Base-by-base conservation (phyloP, 2,113 vertebrate genomes). In the Ciconia boyciana region DNA sequence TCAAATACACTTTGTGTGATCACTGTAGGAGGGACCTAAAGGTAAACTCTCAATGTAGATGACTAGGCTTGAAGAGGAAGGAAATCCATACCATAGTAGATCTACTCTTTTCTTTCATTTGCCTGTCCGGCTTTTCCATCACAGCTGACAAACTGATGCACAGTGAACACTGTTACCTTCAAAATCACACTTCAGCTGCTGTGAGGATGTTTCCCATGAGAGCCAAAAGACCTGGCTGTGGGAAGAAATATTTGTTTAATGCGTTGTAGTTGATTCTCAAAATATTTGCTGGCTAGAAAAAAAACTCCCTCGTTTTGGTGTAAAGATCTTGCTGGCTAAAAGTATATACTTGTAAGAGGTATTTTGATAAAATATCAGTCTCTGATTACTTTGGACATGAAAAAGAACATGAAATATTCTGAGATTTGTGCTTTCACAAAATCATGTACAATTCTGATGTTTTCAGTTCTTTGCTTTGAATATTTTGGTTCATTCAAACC, bases 401-500 rank as follows among this genome's bases (percentile, higher is more conserved):
- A 87, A 81, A 95, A 46, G 13, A 36, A 64, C 19, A 39, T 18
- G 2, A 84, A 79, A 65, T 58, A 49, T 28, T 76, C 26, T 77
- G 46, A 66, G 32, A 87, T 78, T 71, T n/a, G 48, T 57, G 28
- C 25, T 93, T 93, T 71, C 48, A 78, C 32, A 88, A 93, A 92
- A 83, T 44, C 29, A 46, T 14, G 34, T 58, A 49, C 31, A 54
- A 58, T 62, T 88, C 49, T 80, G 60, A 31, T 54, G 21, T 41
- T 83, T 85, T 90, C 32, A 44, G 28, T 88, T 85, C 36, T 90
- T 91, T 75, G 22, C 20, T 91, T 90, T 88, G 51, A 78, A 24
- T 77, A 58, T 77, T 88, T 83, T 76, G 6, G 1, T 83, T 70
- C 32, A 62, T 51, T 70, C 39, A 78, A 51, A 74, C 29, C 41